Conservation (phyloP, 2,113 vertebrate genomes). For the Psilopogon haemacephalus region DNA sequence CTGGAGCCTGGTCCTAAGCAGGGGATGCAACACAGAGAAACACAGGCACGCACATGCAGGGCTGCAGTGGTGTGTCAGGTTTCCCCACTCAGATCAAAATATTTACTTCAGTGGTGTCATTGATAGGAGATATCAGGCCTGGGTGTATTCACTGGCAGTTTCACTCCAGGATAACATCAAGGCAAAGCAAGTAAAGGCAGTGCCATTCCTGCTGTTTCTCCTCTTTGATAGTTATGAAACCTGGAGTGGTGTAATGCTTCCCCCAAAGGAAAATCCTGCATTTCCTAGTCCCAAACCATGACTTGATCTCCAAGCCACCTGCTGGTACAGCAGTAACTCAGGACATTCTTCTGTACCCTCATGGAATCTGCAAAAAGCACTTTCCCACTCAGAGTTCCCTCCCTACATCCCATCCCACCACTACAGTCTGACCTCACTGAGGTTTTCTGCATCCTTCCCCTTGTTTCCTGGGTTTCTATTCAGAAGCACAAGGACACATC, state of each 20-base stretch:
- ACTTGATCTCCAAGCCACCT: neutral
- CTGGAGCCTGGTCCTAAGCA: neutral
- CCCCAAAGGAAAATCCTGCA: neutral
- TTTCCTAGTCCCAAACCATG: neutral
- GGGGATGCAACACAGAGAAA: fast-evolving
- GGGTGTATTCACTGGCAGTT: constrained; percentile 11
- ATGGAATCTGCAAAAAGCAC: neutral
- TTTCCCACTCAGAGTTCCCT: neutral
- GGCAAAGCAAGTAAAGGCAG: constrained; percentile 20
- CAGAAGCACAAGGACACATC: neutral
- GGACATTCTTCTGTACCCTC: neutral
- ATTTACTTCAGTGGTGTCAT: constrained; percentile 17
- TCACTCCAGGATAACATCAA: constrained; percentile 47
- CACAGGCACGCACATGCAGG: neutral
- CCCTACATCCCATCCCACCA: neutral
- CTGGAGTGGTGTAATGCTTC: neutral
- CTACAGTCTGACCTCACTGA: neutral
- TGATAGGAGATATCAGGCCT: neutral
- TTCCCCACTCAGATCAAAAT: neutral
- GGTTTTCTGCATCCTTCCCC: neutral
- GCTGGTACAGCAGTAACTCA: neutral
- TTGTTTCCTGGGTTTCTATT: neutral
- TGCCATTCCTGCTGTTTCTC: neutral
- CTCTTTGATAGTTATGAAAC: constrained; percentile 4
- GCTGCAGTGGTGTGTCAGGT: neutral